Conservation (phyloP, 2,113 vertebrate species). For the Sylvilagus bachmani region DNA sequence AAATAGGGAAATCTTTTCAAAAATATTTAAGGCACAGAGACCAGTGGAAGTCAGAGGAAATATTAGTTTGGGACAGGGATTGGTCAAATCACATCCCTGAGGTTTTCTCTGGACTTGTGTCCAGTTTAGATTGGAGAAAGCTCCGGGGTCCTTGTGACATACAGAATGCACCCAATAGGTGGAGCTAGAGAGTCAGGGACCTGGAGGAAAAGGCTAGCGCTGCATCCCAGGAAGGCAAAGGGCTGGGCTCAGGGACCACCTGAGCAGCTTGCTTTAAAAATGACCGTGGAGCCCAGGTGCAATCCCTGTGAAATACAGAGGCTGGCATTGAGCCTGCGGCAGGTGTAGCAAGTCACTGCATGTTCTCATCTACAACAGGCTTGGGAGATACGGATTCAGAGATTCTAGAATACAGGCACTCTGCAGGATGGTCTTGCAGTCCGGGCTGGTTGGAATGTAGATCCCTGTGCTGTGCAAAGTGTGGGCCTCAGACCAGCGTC, state of each 20-base stretch:
- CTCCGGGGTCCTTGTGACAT: background rate
- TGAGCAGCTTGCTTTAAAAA: background rate
- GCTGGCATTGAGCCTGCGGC: background rate
- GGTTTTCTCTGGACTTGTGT: background rate
- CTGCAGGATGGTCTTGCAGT: background rate
- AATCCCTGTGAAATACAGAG: background rate
- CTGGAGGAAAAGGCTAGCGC: background rate
- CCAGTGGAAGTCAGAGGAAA: too few relatives aligned
- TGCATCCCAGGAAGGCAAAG: background rate
- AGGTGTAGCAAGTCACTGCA: background rate
- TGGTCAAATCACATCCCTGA: background rate
- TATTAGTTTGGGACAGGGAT: background rate
- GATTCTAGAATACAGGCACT: background rate
- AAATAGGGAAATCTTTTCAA: too few relatives aligned
- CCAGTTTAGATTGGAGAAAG: background rate
- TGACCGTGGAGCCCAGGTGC: too few relatives aligned
- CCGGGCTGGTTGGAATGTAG: background rate
- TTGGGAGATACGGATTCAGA: background rate
- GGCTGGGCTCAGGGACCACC: background rate
- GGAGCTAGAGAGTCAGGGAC: constrained; percentile 51
- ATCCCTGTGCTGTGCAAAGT: background rate
- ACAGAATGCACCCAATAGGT: background rate
- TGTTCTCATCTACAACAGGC: background rate
- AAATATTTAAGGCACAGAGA: background rate
- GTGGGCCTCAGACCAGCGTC: background rate